A percentile compares a stretch with the other conserved stretches of the same genome.
These are phyloP conservation scores for Pelobates cultripes DNA, from an alignment of 2,797 vertebrate genomes.

Conservation along the genomic window DNA sequence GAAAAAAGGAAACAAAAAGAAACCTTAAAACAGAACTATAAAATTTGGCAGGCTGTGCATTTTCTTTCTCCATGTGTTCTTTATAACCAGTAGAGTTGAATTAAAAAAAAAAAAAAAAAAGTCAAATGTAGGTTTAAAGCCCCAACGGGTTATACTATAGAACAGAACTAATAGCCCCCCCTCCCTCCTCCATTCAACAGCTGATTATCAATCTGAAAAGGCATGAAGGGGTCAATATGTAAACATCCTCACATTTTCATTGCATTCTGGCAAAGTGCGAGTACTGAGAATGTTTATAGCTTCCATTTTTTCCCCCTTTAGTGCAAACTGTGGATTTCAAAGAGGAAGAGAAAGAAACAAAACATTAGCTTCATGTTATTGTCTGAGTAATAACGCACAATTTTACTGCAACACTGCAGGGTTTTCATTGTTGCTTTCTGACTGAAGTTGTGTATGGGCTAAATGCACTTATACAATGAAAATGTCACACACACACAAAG, in stretches of 20 bases:
- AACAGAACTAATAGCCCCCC: neutral
- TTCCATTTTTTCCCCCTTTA: neutral
- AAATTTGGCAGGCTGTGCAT: no score
- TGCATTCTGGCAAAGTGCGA: neutral
- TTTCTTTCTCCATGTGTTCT: no score
- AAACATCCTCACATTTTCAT: neutral
- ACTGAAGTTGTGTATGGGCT: neutral
- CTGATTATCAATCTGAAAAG: neutral
- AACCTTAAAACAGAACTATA: no score
- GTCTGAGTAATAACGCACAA: neutral
- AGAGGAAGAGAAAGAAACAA: neutral
- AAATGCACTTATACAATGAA: constrained; percentile 41
- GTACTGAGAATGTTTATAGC: neutral
- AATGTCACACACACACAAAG: neutral
- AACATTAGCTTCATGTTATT: neutral
- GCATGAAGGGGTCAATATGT: neutral
- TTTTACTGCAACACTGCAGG: neutral
- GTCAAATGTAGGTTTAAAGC: no score
- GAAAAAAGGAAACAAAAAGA: no score
- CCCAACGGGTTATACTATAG: neutral
- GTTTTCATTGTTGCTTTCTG: neutral
- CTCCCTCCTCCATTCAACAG: neutral
- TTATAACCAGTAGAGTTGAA: no score
- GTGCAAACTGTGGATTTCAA: neutral
- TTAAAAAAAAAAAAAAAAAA: no score